Evolutionary conservation across 2,888 invertebrate genomes (phyloP), one percentile per base, ranked within the genome.

Genomic region (Phlogophora meticulosa): DNA sequence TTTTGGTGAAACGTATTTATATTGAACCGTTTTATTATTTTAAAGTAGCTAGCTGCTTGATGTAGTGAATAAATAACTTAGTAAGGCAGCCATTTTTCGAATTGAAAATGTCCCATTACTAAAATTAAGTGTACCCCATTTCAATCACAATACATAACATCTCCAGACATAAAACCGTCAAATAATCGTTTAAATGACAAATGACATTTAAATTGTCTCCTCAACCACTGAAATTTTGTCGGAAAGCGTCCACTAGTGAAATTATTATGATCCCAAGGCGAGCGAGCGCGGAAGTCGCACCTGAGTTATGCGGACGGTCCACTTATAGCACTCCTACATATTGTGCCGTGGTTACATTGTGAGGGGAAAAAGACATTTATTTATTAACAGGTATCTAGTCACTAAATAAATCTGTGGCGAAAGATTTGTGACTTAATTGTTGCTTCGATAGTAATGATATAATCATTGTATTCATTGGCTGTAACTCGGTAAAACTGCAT

Each of bases 181-280:
- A 53, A 57, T 64, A 32, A 53, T 17, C 13, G 32, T 71, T 65
- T 40, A 48, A 34, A 59, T 52, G 73, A 62, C 13, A 73, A 68
- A 75, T 56, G 0, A n/a, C 24, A 58, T 43, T 40, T 52, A 74
- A 67, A 59, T 81, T 52, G 46, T 61, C 38, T 51, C 15, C 63
- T 62, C 15, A 13, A 15, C 17, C 4, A 40, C 28, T 38, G 7
- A 63, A 40, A 65, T 55, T 79, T 55, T 65, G 56, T 68, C 32
- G 58, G 56, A 38, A 67, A 58, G 9, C 38, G 45, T 42, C 45
- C 43, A 62, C 48, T 57, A 72, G 28, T 76, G 36, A 71, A 72
- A 78, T 78, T 65, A 78, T 83, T 69, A 64, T 56, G 40, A 66
- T 67, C 56, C 65, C 76, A 68, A 81, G 79, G 73, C 66, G 67